Percentiles rank a stretch among this genome's conserved stretches.
phyloP scores from a whole-genome alignment of 1,140 invertebrate genomes.

The Brachionus asplanchnoidis region DNA sequence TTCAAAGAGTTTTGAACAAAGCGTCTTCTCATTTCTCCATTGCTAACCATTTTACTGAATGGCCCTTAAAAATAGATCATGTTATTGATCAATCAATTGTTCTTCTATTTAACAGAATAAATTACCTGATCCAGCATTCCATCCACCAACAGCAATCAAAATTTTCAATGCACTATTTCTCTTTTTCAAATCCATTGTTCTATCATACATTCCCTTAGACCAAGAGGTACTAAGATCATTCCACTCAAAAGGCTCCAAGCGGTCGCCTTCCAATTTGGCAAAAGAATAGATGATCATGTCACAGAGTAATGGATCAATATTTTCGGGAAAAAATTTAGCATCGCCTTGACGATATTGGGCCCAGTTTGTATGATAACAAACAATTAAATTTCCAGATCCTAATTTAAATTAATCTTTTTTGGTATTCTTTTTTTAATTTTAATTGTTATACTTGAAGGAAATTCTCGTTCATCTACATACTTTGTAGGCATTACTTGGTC shows the following conservation, averaged over 20 bases:
- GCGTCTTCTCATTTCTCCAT: constrained; percentile 54
- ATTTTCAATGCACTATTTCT: background rate
- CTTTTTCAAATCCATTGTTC: constrained; percentile 28
- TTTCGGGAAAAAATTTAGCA: constrained; percentile 77
- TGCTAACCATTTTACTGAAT: constrained; percentile 70
- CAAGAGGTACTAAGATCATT: constrained; percentile 64
- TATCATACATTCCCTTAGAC: constrained; percentile 1
- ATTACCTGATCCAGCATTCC: constrained; percentile 62
- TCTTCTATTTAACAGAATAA: background rate
- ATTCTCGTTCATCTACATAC: background rate
- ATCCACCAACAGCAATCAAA: constrained; percentile 56
- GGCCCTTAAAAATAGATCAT: background rate
- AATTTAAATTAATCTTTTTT: background rate
- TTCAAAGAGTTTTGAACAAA: constrained; percentile 43
- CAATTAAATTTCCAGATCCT: background rate
- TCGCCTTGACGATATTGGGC: constrained; percentile 76
- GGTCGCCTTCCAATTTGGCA: constrained; percentile 62
- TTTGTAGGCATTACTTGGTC: background rate
- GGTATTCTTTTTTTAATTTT: background rate
- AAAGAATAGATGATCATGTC: constrained; percentile 90
- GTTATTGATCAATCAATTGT: background rate
- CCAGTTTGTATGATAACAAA: constrained; percentile 92
- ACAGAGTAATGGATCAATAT: constrained; percentile 77
- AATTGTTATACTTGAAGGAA: background rate
- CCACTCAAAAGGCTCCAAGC: constrained; percentile 75